Conservation (phyloP, 2,888 invertebrate species). For the Dasypogon diadema region DNA sequence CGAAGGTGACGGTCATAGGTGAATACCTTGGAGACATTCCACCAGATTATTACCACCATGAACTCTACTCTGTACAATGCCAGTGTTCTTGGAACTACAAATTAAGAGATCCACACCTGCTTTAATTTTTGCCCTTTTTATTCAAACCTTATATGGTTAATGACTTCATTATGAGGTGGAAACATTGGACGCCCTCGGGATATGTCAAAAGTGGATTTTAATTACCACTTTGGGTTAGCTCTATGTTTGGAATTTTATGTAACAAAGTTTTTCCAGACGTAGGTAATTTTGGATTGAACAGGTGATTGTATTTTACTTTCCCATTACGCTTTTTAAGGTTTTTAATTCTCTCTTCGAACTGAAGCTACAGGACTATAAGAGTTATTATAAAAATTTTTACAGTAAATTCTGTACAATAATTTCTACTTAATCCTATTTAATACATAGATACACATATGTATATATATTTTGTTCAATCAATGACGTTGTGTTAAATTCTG, state of each 20-base stretch:
- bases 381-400: too few relatives aligned
- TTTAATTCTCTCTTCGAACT: too few relatives aligned
- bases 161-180: conserved; percentile 40
- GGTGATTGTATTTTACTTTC: neutral
- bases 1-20: neutral
- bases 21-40: neutral
- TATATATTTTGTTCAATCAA: too few relatives aligned
- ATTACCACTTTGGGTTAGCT: conserved; percentile 16
- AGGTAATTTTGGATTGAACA: too few relatives aligned
- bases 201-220: conserved; percentile 32
- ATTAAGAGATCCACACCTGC: conserved; percentile 24
- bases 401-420: too few relatives aligned
- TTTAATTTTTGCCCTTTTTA: conserved; percentile 20
- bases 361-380: too few relatives aligned
- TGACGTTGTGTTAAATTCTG: neutral
- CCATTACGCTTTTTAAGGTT: too few relatives aligned
- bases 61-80: neutral
- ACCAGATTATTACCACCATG: neutral
- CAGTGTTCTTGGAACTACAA: neutral
- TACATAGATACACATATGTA: too few relatives aligned
- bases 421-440: too few relatives aligned
- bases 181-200: neutral
- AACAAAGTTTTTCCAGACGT: too few relatives aligned
- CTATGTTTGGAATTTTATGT: neutral
- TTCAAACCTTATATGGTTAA: conserved; percentile 19